Evolutionary conservation across 2,797 vertebrate species (phyloP), one percentile per base, ranked within the genome.

Genomic region (Chaenodraco wilsoni): DNA sequence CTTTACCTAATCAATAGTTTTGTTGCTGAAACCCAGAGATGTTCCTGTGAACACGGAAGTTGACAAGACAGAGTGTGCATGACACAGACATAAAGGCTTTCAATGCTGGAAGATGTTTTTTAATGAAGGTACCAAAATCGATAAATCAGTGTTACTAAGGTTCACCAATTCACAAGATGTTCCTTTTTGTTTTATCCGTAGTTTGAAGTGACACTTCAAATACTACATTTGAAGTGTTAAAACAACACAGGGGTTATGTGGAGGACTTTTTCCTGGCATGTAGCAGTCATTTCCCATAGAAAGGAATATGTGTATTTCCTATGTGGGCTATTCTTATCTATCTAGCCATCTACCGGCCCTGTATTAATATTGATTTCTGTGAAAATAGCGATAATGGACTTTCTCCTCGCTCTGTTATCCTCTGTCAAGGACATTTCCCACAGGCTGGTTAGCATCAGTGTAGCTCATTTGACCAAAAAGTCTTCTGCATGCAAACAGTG

Each of bases 351-450:
- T 31, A 33, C n/a, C 59, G 12, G 12, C 23, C 45, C 16, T 1
- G 27, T 59, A 49, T 60, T 56, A 48, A 9, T 54, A 58, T 56
- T 48, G 23, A 58, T 72, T 75, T 65, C 15, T 40, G 9, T 1
- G 7, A 19, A 44, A 74, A 69, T 41, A 41, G 48, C 1, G 1
- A 55, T 48, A 55, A 52, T 54, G 27, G 37, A 46, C 13, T 41
- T 27, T n/a, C 33, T 27, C 4, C 11, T 50, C 1, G 1, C 9
- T 60, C 33, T 27, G 41, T 50, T 57, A 15, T 50, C n/a, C 31
- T 45, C 31, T 50, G 40, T 77, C 51, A 81, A 84, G 68, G 77
- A 77, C 61, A 54, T 62, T 40, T 6, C 23, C 55, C 45, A 10
- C 17, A 3, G 16, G 40, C 61, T 10, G 41, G 45, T 60, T 50